Evolutionary conservation across 64 coral and sea anemone genomes (phyloP).

Genomic region (Montipora sp.): DNA sequence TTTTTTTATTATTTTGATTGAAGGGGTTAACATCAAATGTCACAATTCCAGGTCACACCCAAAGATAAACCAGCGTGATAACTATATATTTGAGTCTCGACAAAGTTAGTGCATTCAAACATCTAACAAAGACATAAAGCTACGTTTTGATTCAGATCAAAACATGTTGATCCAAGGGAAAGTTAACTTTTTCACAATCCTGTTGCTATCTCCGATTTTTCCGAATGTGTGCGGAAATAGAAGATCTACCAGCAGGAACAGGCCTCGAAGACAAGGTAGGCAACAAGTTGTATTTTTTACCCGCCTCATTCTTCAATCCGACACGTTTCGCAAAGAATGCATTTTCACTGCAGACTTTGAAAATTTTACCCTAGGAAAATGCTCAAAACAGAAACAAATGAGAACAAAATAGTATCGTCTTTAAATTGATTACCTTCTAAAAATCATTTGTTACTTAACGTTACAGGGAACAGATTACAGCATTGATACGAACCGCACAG

Average conservation of each 20-base stretch:
- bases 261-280: not conserved
- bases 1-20: not conserved
- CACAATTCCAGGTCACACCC: not conserved
- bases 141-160: not conserved
- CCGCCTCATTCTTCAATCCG: not conserved
- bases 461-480: too few relatives aligned
- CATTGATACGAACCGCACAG: too few relatives aligned
- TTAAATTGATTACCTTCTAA: too few relatives aligned
- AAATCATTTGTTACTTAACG: too few relatives aligned
- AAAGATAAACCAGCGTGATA: not conserved
- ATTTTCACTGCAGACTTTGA: not conserved
- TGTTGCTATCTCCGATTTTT: not conserved
- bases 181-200: not conserved
- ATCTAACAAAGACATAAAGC: not conserved
- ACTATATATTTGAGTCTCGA: not conserved
- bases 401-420: not conserved
- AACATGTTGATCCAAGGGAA: slow-evolving; percentile 3
- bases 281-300: not conserved
- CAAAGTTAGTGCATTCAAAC: not conserved
- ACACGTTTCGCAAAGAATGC: not conserved
- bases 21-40: not conserved
- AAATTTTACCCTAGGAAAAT: not conserved
- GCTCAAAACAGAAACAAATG: too few relatives aligned
- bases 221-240: not conserved
- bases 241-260: not conserved